These are phyloP conservation scores for Pempheris klunzingeri DNA, from an alignment of 2,797 vertebrate genomes.

Conservation along the genomic window DNA sequence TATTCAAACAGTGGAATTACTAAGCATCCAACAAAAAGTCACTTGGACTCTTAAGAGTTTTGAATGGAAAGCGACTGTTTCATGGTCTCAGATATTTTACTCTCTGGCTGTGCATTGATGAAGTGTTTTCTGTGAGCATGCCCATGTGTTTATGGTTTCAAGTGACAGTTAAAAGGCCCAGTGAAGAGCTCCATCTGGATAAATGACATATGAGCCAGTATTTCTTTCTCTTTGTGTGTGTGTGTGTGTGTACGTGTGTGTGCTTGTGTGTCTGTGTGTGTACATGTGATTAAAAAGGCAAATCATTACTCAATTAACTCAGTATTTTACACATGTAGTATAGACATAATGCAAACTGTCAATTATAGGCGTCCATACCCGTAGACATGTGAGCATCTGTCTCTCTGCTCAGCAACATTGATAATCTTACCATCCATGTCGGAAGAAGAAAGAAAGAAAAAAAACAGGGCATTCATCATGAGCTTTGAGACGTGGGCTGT, in stretches of 20 bases:
- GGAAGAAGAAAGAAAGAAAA: slow-evolving; percentile 3
- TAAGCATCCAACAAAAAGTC: background rate
- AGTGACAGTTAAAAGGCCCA: slow-evolving; percentile 79
- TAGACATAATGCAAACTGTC: background rate
- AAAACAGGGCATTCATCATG: slow-evolving; percentile 56
- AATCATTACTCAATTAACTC: slow-evolving; percentile 29
- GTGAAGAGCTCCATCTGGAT: slow-evolving; percentile 79
- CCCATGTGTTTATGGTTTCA: slow-evolving; percentile 73
- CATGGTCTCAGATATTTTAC: slow-evolving; percentile 7
- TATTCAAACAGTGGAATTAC: background rate
- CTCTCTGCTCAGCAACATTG: background rate
- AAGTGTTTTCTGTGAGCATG: slow-evolving; percentile 2
- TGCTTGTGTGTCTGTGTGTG: no score
- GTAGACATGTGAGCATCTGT: background rate
- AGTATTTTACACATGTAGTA: slow-evolving; percentile 13
- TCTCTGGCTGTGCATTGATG: background rate
- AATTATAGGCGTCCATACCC: background rate
- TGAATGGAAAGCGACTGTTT: background rate
- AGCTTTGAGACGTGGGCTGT: slow-evolving; percentile 66
- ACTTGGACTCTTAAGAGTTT: background rate
- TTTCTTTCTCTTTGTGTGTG: slow-evolving; percentile 59
- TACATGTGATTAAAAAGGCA: slow-evolving; percentile 15
- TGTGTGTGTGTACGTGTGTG: slow-evolving; percentile 16
- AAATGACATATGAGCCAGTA: slow-evolving; percentile 76
- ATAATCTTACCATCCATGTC: slow-evolving; percentile 9